A percentile compares a stretch with the other conserved stretches of the same genome.
Evolutionary conservation across 2,888 invertebrate species (phyloP).

Genomic region (Chymomyza caudatula): DNA sequence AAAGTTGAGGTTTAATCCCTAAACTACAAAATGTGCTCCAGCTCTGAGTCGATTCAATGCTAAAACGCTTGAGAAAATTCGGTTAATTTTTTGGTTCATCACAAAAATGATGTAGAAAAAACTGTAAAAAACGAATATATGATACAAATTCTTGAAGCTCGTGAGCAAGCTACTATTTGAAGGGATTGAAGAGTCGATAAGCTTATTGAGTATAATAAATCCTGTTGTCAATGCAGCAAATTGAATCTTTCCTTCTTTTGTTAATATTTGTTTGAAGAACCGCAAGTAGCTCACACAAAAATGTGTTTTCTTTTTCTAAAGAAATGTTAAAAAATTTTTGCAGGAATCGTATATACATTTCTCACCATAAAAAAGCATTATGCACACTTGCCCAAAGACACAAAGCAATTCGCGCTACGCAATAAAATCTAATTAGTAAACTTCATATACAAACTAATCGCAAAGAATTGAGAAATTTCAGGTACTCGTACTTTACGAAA

Average conservation of each 20-base stretch:
- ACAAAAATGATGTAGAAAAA: no score
- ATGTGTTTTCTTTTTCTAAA: neutral
- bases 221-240: no score
- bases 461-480: slow-evolving; percentile 42
- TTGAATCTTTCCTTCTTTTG: neutral
- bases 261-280: neutral
- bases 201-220: no score
- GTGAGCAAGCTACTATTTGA: no score
- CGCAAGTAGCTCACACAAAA: neutral
- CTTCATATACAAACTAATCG: slow-evolving; percentile 19
- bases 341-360: neutral
- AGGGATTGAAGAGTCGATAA: no score
- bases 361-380: slow-evolving; percentile 40
- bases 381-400: slow-evolving; percentile 52
- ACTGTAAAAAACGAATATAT: no score
- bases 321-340: neutral
- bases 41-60: no score
- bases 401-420: slow-evolving; percentile 61
- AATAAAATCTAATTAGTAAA: slow-evolving; percentile 68
- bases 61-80: no score
- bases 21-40: no score
- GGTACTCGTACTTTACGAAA: slow-evolving; percentile 43
- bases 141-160: no score
- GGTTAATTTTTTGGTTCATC: no score
- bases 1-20: no score